These are phyloP conservation scores for Bubo bubo DNA, from an alignment of 2,113 vertebrate species.

Conservation along the genomic window DNA sequence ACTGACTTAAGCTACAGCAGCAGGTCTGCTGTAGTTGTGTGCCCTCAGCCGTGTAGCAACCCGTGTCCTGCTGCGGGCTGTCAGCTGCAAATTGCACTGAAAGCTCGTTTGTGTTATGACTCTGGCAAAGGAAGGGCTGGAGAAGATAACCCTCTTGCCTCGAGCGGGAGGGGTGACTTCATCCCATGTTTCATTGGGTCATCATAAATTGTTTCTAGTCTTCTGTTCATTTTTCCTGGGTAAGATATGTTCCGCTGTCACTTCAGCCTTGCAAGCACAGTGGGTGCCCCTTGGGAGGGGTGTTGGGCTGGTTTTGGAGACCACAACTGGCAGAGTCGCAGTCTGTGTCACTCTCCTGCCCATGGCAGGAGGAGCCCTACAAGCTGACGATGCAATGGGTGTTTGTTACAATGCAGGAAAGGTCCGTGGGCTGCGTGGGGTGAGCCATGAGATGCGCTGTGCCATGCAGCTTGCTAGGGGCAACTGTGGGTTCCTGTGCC, in stretches of 20 bases:
- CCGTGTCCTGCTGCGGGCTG: neutral
- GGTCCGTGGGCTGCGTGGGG: accelerated
- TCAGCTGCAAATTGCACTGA: neutral
- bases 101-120: neutral
- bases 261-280: neutral
- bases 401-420: neutral
- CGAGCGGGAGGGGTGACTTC: neutral
- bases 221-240: neutral
- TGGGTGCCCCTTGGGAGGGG: too few species aligned
- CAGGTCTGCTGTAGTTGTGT: neutral
- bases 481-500: neutral
- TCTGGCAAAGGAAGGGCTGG: neutral
- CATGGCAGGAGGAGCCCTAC: too few species aligned
- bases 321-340: accelerated
- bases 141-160: neutral
- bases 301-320: neutral
- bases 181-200: neutral
- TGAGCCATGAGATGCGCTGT: accelerated
- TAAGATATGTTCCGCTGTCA: neutral
- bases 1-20: slow-evolving; percentile 69
- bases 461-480: too few species aligned
- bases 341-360: neutral
- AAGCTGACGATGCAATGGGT: neutral
- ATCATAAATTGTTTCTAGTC: neutral
- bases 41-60: neutral